Percentiles rank a stretch among this genome's conserved stretches.
Evolutionary conservation across 1,140 invertebrate species (phyloP).

Genomic region (Drosophila santomea): DNA sequence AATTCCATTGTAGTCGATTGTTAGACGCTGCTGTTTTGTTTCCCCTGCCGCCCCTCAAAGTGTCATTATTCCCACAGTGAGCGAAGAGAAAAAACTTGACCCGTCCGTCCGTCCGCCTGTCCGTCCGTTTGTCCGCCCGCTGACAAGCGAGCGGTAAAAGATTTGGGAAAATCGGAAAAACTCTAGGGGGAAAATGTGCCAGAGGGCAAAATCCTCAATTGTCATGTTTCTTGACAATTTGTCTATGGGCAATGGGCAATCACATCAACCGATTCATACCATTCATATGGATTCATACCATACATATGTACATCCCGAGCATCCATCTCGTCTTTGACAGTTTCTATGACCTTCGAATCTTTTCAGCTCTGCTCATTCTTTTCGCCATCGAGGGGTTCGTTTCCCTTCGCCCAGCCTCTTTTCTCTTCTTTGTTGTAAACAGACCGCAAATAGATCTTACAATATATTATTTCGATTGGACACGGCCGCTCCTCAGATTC

Average conservation of each 20-base stretch:
- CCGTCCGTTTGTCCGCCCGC: constrained; percentile 10
- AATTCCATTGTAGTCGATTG: constrained; percentile 50
- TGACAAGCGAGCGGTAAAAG: constrained; percentile 8
- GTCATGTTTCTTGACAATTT: constrained; percentile 59
- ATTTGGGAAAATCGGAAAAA: constrained; percentile 8
- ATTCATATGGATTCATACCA: constrained; percentile 30
- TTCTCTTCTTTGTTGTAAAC: constrained; percentile 39
- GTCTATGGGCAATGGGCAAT: constrained; percentile 66
- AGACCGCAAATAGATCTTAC: constrained; percentile 59
- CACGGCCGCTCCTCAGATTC: constrained; percentile 33
- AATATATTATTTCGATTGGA: constrained; percentile 60
- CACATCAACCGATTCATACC: constrained; percentile 52
- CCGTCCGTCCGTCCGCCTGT: background rate
- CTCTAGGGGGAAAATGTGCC: constrained; percentile 11
- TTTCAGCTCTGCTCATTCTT: constrained; percentile 29
- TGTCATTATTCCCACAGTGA: constrained; percentile 56
- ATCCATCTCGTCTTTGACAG: constrained; percentile 52
- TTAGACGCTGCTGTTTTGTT: constrained; percentile 45
- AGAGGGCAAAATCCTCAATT: constrained; percentile 54
- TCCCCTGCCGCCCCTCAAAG: constrained; percentile 37
- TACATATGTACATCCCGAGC: constrained; percentile 6
- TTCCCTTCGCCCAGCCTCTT: constrained; percentile 5
- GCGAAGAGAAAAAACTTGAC: constrained; percentile 35
- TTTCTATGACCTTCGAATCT: constrained; percentile 65
- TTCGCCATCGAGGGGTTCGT: constrained; percentile 20